These are phyloP conservation scores for Agrypnia vestita DNA, from an alignment of 1,140 invertebrate species.

Conservation along the genomic window DNA sequence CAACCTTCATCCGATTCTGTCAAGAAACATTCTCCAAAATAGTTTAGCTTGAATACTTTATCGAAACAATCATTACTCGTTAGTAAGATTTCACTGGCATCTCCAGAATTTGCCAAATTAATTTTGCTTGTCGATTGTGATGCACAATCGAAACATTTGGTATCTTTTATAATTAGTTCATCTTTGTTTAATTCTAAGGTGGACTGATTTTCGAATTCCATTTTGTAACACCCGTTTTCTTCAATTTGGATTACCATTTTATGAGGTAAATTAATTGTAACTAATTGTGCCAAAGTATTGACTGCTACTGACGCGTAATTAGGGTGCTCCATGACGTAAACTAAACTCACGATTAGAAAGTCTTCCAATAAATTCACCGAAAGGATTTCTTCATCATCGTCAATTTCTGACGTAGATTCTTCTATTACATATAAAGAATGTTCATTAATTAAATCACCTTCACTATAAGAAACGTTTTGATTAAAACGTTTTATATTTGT, in stretches of 20 bases:
- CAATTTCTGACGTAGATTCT: conserved; percentile 64
- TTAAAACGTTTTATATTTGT: not conserved
- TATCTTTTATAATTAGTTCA: conserved; percentile 17
- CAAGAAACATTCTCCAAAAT: conserved; percentile 30
- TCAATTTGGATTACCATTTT: conserved; percentile 63
- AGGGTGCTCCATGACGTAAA: conserved; percentile 71
- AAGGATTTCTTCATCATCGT: conserved; percentile 61
- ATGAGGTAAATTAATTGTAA: conserved; percentile 66
- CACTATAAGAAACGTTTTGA: not conserved
- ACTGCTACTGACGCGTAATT: conserved; percentile 72
- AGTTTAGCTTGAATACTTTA: conserved; percentile 34
- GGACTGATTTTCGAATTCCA: conserved; percentile 59
- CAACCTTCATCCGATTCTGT: not conserved
- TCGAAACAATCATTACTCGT: conserved; percentile 11
- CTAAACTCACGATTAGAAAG: conserved; percentile 66
- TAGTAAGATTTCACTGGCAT: not conserved
- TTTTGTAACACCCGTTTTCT: conserved; percentile 62
- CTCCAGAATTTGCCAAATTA: conserved; percentile 20
- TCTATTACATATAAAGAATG: not conserved
- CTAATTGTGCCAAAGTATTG: conserved; percentile 65
- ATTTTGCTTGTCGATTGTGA: conserved; percentile 32
- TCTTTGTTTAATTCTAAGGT: conserved; percentile 10
- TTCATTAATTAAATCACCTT: not conserved
- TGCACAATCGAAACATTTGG: conserved; percentile 31
- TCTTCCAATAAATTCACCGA: conserved; percentile 68